A percentile compares a stretch with the other conserved stretches of the same genome.
Evolutionary conservation across 2,113 vertebrate species (phyloP).

Genomic region (Tretioscincus oriximinensis): DNA sequence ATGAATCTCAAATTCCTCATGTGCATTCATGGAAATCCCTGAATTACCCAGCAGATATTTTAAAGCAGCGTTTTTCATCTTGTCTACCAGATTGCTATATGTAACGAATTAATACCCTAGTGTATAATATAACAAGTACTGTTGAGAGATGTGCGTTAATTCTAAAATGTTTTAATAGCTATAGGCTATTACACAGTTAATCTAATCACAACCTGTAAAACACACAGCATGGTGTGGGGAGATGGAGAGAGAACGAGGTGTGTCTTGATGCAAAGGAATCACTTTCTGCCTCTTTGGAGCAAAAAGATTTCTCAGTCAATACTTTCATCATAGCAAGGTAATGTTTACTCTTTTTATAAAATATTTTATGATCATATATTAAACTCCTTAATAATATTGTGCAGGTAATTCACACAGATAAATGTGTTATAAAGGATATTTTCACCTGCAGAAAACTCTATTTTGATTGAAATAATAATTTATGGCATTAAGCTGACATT

Average conservation of each 20-base stretch:
- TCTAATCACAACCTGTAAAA: conserved; percentile 62
- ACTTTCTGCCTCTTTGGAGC: conserved; percentile 54
- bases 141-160: conserved; percentile 48
- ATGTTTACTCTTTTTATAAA: conserved; percentile 25
- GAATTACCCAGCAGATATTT: conserved; percentile 41
- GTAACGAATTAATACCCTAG: conserved; percentile 47
- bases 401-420: conserved; percentile 50
- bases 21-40: not conserved
- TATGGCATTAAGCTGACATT: conserved; percentile 11
- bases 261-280: conserved; percentile 55
- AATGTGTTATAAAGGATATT: conserved; percentile 50
- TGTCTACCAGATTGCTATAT: conserved; percentile 59
- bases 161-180: conserved; percentile 67
- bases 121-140: conserved; percentile 54
- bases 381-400: conserved; percentile 54
- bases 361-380: conserved; percentile 34
- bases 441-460: conserved; percentile 24
- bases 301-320: conserved; percentile 49
- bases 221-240: conserved; percentile 58
- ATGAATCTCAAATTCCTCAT: not conserved
- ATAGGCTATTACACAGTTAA: conserved; percentile 57
- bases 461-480: conserved; percentile 18
- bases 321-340: conserved; percentile 51
- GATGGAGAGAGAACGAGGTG: conserved; percentile 29
- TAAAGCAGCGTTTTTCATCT: conserved; percentile 64